Percentiles rank a stretch among this genome's conserved stretches.
Conservation (phyloP, 2,113 vertebrate genomes). For the Piprites chloris region DNA sequence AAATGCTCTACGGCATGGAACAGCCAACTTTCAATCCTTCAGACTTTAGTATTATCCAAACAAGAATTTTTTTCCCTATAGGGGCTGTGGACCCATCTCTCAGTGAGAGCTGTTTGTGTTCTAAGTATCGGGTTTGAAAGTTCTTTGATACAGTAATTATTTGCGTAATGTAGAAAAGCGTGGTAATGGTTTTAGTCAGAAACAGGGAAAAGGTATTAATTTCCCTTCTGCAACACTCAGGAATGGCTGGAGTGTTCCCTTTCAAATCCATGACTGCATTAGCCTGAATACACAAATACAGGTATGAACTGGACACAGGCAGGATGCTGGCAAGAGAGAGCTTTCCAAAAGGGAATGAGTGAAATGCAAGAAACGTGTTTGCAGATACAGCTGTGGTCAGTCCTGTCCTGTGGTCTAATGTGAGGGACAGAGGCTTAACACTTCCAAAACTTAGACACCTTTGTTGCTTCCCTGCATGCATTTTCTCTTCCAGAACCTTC, state of each 20-base stretch:
- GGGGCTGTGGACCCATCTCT: not conserved
- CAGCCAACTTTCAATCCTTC: not conserved
- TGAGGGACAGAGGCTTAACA: not conserved
- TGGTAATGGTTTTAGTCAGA: not conserved
- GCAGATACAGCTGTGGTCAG: not conserved
- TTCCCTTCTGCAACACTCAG: not conserved
- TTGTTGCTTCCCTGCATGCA: not conserved
- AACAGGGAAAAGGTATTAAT: not conserved
- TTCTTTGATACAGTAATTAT: not conserved
- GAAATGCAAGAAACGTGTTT: not conserved
- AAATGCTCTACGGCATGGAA: not conserved
- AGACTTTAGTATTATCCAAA: not conserved
- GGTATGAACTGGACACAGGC: not conserved
- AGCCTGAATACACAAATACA: not conserved
- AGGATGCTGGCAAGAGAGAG: not conserved
- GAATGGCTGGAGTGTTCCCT: slow-evolving; percentile 11
- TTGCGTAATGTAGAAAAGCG: not conserved
- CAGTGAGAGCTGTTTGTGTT: not conserved
- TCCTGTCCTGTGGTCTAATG: fast-evolving
- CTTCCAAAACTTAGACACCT: not conserved
- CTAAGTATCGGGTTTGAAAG: not conserved
- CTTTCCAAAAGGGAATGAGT: not conserved
- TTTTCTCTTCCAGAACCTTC: not conserved
- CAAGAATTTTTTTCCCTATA: not conserved
- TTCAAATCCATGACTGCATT: not conserved